A percentile compares a stretch with the other conserved stretches of the same genome.
phyloP scores from a whole-genome alignment of 2,113 vertebrate genomes.

The Coptodon rendalli region DNA sequence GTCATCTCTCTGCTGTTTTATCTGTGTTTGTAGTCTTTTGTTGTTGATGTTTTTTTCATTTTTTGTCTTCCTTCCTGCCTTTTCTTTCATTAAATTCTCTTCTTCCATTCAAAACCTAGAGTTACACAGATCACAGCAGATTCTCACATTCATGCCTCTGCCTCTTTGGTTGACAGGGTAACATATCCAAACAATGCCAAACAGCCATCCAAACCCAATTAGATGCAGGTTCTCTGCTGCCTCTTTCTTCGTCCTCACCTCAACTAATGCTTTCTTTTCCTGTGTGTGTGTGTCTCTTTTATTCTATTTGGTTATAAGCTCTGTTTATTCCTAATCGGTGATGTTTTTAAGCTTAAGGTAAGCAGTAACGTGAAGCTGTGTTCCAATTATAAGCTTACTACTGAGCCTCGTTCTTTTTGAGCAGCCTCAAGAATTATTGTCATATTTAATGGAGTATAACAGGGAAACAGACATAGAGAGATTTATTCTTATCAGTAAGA shows the following conservation, averaged over 20 bases:
- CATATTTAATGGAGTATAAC: neutral
- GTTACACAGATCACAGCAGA: neutral
- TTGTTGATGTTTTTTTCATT: neutral
- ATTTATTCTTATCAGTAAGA: neutral
- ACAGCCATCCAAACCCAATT: conserved; percentile 57
- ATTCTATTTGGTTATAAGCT: neutral
- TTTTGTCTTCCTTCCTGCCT: neutral
- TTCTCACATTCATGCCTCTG: conserved; percentile 20
- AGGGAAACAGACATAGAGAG: neutral
- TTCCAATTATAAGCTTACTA: neutral
- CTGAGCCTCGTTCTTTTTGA: neutral
- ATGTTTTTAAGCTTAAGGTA: neutral
- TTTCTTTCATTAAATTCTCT: neutral
- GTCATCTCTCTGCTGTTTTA: neutral
- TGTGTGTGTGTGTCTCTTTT: neutral
- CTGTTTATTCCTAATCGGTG: neutral
- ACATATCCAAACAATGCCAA: conserved; percentile 33
- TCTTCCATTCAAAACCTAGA: neutral
- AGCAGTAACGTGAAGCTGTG: neutral
- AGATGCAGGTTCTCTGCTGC: conserved; percentile 10
- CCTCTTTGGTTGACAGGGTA: conserved; percentile 28
- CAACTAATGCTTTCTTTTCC: neutral
- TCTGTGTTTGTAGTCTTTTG: neutral
- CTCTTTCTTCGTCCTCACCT: neutral
- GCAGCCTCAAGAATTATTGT: neutral